Conservation (phyloP, 2,797 vertebrate genomes). For the Microtus agrestis region DNA sequence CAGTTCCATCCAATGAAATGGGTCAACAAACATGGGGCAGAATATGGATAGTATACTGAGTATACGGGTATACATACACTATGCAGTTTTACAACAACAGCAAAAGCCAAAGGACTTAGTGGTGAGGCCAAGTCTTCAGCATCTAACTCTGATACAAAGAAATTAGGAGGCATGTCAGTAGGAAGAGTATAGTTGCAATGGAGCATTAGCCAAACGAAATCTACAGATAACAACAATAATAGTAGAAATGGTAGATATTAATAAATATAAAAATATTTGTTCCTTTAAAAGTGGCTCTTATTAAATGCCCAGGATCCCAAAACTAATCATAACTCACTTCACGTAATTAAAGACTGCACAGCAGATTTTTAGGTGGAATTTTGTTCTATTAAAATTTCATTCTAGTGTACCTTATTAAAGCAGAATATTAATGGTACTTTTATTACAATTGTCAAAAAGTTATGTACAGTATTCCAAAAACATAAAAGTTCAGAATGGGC, state of each 20-base stretch:
- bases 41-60: background rate
- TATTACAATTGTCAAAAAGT: slow-evolving; percentile 71
- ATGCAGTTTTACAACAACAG: slow-evolving; percentile 21
- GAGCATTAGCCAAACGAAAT: slow-evolving; percentile 39
- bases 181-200: background rate
- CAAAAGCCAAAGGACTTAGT: background rate
- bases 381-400: slow-evolving; percentile 74
- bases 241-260: slow-evolving; percentile 33
- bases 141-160: slow-evolving; percentile 27
- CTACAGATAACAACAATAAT: background rate
- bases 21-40: background rate
- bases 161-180: slow-evolving; percentile 35
- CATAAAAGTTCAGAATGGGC: slow-evolving; percentile 31
- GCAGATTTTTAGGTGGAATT: slow-evolving; percentile 73
- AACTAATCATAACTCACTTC: slow-evolving; percentile 72
- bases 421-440: slow-evolving; percentile 79
- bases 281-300: slow-evolving; percentile 56
- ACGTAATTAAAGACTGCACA: slow-evolving; percentile 24
- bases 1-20: background rate
- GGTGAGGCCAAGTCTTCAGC: background rate
- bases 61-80: background rate
- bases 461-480: slow-evolving; percentile 62
- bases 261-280: slow-evolving; percentile 55
- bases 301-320: slow-evolving; percentile 69
- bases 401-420: slow-evolving; percentile 77